Conservation (phyloP, 2,113 vertebrate species). For the Pipa parva region DNA sequence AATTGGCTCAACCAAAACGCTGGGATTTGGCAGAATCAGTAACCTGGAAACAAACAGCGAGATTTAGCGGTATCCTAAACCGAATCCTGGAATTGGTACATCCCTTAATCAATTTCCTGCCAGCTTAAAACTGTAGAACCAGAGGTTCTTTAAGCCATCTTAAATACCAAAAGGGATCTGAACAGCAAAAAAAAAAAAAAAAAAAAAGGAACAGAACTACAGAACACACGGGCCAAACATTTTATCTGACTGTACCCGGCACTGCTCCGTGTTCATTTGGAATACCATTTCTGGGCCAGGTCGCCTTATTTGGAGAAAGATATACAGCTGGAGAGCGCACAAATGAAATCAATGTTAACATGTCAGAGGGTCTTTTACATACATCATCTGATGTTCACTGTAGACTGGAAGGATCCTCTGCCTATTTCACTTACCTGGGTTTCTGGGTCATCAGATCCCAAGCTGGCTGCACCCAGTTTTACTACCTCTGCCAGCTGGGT, state of each 20-base stretch:
- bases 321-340: slow-evolving; percentile 37
- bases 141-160: background rate
- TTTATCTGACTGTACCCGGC: slow-evolving; percentile 32
- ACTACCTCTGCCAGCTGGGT: slow-evolving; percentile 95
- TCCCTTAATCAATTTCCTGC: background rate
- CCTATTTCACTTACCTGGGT: slow-evolving; percentile 76
- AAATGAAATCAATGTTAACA: slow-evolving; percentile 27
- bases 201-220: background rate
- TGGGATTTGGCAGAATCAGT: too few relatives aligned
- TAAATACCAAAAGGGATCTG: background rate
- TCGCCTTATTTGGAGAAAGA: slow-evolving; percentile 40
- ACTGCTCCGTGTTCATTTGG: slow-evolving; percentile 12
- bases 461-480: slow-evolving; percentile 89
- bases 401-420: background rate
- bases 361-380: background rate
- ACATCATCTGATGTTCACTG: background rate
- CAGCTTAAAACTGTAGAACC: background rate
- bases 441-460: slow-evolving; percentile 91
- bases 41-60: too few relatives aligned
- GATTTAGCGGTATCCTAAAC: too few relatives aligned
- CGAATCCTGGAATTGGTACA: too few relatives aligned
- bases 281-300: slow-evolving; percentile 18
- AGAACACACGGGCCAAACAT: slow-evolving; percentile 37
- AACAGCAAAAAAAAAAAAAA: slow-evolving; percentile 4
- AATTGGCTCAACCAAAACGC: too few relatives aligned